Conservation (phyloP, 2,113 vertebrate species). For the Fregetta grallaria region DNA sequence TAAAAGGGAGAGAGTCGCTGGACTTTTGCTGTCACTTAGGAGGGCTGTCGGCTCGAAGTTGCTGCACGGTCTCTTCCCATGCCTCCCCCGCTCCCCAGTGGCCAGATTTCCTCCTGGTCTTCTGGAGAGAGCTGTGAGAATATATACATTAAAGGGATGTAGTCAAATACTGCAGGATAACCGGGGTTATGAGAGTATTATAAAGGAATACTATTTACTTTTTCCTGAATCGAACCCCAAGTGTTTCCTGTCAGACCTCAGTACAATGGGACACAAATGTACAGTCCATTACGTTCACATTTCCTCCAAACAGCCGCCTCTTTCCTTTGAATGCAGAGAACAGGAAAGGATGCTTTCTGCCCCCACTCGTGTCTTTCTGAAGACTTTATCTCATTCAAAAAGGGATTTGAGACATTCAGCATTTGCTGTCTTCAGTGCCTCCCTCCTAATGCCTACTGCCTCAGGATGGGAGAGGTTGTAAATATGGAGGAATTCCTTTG, state of each 20-base stretch:
- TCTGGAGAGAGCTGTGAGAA: slow-evolving; percentile 37
- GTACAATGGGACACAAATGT: slow-evolving; percentile 43
- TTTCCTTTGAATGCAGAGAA: slow-evolving; percentile 30
- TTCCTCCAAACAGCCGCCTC: slow-evolving; percentile 32
- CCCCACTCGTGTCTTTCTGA: not conserved
- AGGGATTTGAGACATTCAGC: not conserved
- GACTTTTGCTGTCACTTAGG: not conserved
- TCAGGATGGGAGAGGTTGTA: not conserved
- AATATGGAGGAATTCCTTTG: slow-evolving; percentile 26
- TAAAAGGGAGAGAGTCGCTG: not conserved
- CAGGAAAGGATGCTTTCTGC: slow-evolving; percentile 57
- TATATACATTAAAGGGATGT: slow-evolving; percentile 34
- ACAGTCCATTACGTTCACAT: slow-evolving; percentile 32
- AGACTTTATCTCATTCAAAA: not conserved
- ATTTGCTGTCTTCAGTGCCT: not conserved
- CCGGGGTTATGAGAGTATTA: not conserved
- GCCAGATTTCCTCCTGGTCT: slow-evolving; percentile 52
- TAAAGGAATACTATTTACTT: slow-evolving; percentile 38
- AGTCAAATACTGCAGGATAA: slow-evolving; percentile 17
- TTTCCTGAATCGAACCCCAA: slow-evolving; percentile 55
- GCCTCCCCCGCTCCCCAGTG: slow-evolving; percentile 21
- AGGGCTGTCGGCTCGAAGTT: not conserved
- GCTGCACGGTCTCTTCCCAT: slow-evolving; percentile 37
- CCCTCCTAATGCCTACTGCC: not conserved
- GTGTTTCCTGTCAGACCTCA: slow-evolving; percentile 55